Conservation (phyloP, 2,888 invertebrate genomes). For the Neocrepidodera transversa region DNA sequence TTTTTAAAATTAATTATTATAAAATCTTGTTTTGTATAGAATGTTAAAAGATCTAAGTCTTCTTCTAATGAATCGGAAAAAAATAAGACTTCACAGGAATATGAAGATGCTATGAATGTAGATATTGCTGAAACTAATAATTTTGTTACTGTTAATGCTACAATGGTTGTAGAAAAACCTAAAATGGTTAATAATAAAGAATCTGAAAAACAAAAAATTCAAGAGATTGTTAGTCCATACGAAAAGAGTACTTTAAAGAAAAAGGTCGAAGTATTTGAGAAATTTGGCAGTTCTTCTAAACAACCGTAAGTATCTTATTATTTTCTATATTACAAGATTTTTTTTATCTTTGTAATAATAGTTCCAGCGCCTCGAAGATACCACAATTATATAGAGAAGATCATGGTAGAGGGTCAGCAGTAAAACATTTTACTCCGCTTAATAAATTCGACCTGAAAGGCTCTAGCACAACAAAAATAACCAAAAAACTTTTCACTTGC, state of each 20-base stretch:
- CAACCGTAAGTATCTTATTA: no score
- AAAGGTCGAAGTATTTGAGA: slow-evolving; percentile 69
- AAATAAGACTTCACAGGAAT: slow-evolving; percentile 49
- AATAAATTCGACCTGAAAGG: slow-evolving; percentile 39
- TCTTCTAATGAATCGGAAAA: slow-evolving; percentile 25
- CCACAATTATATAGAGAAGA: not conserved
- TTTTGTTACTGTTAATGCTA: slow-evolving; percentile 20
- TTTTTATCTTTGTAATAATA: no score
- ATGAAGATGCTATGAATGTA: slow-evolving; percentile 58
- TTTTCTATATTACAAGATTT: no score
- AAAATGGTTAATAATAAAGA: no score
- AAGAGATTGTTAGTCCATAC: slow-evolving; percentile 64
- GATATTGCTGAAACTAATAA: slow-evolving; percentile 40
- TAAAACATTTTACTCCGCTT: slow-evolving; percentile 39
- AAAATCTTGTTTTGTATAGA: no score
- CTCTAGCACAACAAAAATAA: slow-evolving; percentile 39
- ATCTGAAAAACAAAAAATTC: slow-evolving; percentile 32
- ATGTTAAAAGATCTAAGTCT: slow-evolving; percentile 13
- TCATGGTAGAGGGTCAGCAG: slow-evolving; percentile 33
- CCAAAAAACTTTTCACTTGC: slow-evolving; percentile 11
- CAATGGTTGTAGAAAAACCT: not conserved
- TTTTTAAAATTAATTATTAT: no score
- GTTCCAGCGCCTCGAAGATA: not conserved
- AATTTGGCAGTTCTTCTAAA: slow-evolving; percentile 43
- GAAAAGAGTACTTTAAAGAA: slow-evolving; percentile 68